A percentile compares a stretch with the other conserved stretches of the same genome.
These are phyloP conservation scores for Macrophya alboannulata DNA, from an alignment of 2,888 invertebrate genomes.

Conservation along the genomic window DNA sequence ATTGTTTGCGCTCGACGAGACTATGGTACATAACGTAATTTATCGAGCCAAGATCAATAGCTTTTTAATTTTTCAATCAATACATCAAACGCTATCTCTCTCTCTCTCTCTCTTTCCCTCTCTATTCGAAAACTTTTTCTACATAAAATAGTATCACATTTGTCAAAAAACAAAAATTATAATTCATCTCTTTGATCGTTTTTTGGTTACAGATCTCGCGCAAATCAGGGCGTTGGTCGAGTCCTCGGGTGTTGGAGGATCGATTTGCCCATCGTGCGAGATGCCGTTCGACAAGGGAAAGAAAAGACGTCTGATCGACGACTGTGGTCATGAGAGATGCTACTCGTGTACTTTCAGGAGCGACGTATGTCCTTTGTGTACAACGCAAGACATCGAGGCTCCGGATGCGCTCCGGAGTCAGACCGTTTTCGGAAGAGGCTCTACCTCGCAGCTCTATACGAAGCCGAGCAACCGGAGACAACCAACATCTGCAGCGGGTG, in stretches of 20 bases:
- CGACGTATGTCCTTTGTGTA: slow-evolving; percentile 94
- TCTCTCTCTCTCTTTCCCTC: not conserved
- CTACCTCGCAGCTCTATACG: slow-evolving; percentile 63
- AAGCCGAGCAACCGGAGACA: slow-evolving; percentile 56
- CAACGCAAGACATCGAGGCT: slow-evolving; percentile 80
- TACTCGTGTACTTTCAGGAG: slow-evolving; percentile 97
- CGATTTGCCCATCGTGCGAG: slow-evolving; percentile 92
- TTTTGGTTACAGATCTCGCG: slow-evolving; percentile 87
- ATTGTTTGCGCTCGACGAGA: not conserved
- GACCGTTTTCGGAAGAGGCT: slow-evolving; percentile 68
- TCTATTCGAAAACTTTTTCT: no score
- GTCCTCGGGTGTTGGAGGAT: slow-evolving; percentile 85
- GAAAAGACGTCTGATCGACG: slow-evolving; percentile 96
- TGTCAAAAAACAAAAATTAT: not conserved
- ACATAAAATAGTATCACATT: not conserved
- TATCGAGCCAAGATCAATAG: slow-evolving; percentile 12
- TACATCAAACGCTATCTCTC: not conserved
- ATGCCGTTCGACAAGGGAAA: slow-evolving; percentile 98
- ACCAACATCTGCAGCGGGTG: slow-evolving; percentile 61
- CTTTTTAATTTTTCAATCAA: slow-evolving; percentile 22
- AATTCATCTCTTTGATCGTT: not conserved
- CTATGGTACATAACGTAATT: slow-evolving; percentile 18
- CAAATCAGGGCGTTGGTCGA: slow-evolving; percentile 91
- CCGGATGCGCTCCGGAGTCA: slow-evolving; percentile 79
- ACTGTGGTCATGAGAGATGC: slow-evolving; percentile 97